Evolutionary conservation across 2,113 vertebrate species (phyloP).

Genomic region (Meriones unguiculatus): DNA sequence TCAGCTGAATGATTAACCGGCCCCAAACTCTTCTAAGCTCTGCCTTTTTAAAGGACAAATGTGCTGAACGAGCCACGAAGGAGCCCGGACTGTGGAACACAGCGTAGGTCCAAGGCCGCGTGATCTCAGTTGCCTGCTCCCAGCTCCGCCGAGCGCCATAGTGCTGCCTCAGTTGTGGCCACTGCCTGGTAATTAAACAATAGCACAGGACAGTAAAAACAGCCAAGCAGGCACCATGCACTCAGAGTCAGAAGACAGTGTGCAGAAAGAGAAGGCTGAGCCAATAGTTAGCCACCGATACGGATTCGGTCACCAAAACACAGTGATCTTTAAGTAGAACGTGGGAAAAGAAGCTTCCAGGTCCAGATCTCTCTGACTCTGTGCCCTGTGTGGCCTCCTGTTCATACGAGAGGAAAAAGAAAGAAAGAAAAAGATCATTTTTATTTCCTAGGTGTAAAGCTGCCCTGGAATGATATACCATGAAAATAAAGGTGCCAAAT

Average conservation of each 20-base stretch:
- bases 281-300: background rate
- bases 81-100: slow-evolving; percentile 86
- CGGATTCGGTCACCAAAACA: slow-evolving; percentile 21
- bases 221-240: slow-evolving; percentile 71
- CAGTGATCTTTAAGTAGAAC: background rate
- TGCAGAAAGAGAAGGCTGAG: slow-evolving; percentile 63
- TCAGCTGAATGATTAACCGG: slow-evolving; percentile 90
- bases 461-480: slow-evolving; percentile 2
- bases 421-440: background rate
- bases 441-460: background rate
- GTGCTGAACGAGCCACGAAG: slow-evolving; percentile 89
- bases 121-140: slow-evolving; percentile 86
- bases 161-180: slow-evolving; percentile 84
- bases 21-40: slow-evolving; percentile 89
- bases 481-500: slow-evolving; percentile 65
- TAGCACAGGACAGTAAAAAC: slow-evolving; percentile 79
- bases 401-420: background rate
- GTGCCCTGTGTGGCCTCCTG: background rate
- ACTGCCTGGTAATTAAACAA: slow-evolving; percentile 86
- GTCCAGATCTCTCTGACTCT: background rate
- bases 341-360: background rate
- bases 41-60: slow-evolving; percentile 88
- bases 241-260: slow-evolving; percentile 29
- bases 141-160: slow-evolving; percentile 85
- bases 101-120: slow-evolving; percentile 88